Conservation (phyloP, 2,888 invertebrate species). For the Psococerastis gibbosa region DNA sequence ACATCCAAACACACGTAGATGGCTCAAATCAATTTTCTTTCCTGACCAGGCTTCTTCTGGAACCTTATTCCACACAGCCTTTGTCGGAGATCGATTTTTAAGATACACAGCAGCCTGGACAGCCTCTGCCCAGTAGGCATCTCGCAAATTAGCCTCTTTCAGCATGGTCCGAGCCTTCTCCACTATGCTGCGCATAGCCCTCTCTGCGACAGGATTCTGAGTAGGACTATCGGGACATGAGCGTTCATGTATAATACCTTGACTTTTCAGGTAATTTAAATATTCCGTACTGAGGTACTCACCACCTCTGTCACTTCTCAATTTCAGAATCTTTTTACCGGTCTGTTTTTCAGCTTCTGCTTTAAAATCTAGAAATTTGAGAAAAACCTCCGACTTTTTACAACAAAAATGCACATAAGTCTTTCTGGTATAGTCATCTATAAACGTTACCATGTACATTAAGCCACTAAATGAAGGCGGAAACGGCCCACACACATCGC, state of each 20-base stretch:
- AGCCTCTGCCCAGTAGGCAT: constrained; percentile 21
- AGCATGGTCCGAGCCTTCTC: constrained; percentile 20
- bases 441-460: constrained; percentile 7
- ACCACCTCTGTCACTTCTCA: constrained; percentile 6
- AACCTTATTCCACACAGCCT: constrained; percentile 9
- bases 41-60: constrained; percentile 11
- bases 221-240: constrained; percentile 16
- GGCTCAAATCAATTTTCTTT: constrained; percentile 11
- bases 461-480: neutral
- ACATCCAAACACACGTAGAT: constrained; percentile 15
- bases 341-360: constrained; percentile 4
- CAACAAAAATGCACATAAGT: constrained; percentile 1
- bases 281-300: constrained; percentile 2
- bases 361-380: constrained; percentile 9
- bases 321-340: neutral
- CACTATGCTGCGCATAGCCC: constrained; percentile 18
- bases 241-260: neutral
- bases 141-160: constrained; percentile 17
- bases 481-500: neutral
- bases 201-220: constrained; percentile 17
- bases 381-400: constrained; percentile 7
- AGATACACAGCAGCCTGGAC: constrained; percentile 19
- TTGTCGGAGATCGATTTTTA: constrained; percentile 20
- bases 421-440: constrained; percentile 2
- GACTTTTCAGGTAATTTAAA: neutral